Evolutionary conservation across 2,113 vertebrate genomes (phyloP), one percentile per base, ranked within the genome.

Genomic region (Lichenostomus cassidix): DNA sequence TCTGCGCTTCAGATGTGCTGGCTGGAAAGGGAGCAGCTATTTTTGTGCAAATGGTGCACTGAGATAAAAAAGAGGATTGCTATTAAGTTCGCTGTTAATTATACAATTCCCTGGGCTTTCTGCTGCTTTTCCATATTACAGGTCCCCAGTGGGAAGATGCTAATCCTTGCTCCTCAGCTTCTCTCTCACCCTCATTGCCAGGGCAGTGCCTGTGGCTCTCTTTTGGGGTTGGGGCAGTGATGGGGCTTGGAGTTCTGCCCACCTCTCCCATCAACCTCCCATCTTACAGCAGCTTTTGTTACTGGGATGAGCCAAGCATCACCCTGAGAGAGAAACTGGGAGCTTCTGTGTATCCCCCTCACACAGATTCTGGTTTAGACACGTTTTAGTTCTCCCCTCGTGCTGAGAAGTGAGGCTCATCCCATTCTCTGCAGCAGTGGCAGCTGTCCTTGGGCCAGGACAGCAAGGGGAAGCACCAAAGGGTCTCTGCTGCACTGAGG

Each of bases 321-420:
- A 6, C 60, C 50, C 46, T 2, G 35, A 9, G 39, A 28, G 50
- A 23, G 23, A 8, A 29, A 2, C 6, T 1, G 67, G 20, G 16
- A 11, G 16, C 15, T 11, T 5, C 9, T 25, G 1, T 0, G 2
- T 8, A 0, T 22, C 16, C 53, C 22, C 15, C 47, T 55, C 41
- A 1, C 14, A 9, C 1, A 9, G 50, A 13, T 10, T 7, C 1
- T 49, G 31, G 2, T 53, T 12, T 4, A 15, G 22, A 11, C 22
- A 12, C 4, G 0, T 7, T 44, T 28, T 1, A 21, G 5, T 17
- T 7, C 5, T 20, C 20, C 3, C 28, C 31, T 1, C 0, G 10
- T 8, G 52, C 82, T 44, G 27, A 5, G 50, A 20, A 10, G 10
- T 44, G 42, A 39, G 70, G 46, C 53, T 44, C 11, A 11, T 6